These are phyloP conservation scores for Prunella himalayana DNA, from an alignment of 2,113 vertebrate genomes.

Conservation along the genomic window DNA sequence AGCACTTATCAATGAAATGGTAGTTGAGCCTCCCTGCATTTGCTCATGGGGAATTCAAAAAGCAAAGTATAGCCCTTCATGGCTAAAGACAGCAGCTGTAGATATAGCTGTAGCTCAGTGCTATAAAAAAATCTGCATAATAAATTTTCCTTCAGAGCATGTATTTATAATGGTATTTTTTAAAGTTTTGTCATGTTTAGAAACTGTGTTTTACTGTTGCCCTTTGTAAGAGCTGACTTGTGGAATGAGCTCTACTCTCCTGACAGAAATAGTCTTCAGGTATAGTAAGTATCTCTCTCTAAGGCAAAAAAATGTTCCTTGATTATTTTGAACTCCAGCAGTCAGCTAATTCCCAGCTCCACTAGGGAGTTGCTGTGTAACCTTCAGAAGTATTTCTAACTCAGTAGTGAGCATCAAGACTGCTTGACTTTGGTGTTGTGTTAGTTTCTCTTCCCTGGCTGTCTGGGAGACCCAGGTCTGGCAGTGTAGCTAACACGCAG, in stretches of 20 bases:
- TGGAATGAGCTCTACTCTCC: neutral
- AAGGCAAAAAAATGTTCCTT: neutral
- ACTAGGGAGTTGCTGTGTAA: neutral
- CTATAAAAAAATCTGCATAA: neutral
- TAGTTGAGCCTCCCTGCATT: neutral
- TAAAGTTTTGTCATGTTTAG: neutral
- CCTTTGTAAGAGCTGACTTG: accelerated
- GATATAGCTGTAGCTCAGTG: too few species aligned
- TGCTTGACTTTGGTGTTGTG: neutral
- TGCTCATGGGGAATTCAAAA: neutral
- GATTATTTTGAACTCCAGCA: neutral
- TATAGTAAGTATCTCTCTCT: neutral
- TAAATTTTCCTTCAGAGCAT: neutral
- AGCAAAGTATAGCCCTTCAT: neutral
- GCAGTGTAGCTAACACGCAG: neutral
- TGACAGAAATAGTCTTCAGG: neutral
- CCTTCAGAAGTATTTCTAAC: neutral
- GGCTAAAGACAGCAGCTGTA: neutral
- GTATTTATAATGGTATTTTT: neutral
- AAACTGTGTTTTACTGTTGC: neutral
- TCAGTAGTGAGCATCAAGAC: neutral
- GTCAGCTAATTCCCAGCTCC: neutral
- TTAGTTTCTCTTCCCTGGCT: accelerated
- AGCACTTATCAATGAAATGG: neutral
- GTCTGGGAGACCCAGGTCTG: accelerated